Base-by-base conservation (phyloP, 64 coral and sea anemone species). In the Pocillopora damicornis region DNA sequence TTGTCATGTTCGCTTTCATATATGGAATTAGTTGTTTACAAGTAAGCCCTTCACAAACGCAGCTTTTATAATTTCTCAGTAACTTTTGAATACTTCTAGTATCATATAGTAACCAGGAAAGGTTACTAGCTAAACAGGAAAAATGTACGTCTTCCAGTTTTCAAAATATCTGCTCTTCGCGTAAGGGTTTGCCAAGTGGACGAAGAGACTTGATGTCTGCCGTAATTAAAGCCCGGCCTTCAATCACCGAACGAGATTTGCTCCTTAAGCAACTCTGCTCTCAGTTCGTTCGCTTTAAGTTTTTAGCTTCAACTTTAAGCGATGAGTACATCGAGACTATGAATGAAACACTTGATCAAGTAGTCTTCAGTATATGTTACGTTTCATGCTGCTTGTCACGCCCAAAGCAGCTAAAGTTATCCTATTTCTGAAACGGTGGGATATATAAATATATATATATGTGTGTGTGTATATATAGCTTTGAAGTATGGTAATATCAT, bases 141-240 rank as follows among this genome's bases (percentile, higher is more conserved):
- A 85, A 72, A 85, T 62, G 34, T 63, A 63, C 59, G 59, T 30
- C 26, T 15, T 62, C 23, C 61, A 35, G 16, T 4, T 35, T 83
- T 67, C 51, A 85, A 85, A 85, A 85, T 72, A 83, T 83, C 36
- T 73, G 38, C 65, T 73, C 65, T 58, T 26, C 36, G 23, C 23
- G 51, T 9, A 23, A 85, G 81, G 72, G 81, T 58, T 57, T 85
- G 69, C 38, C 65, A 37, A 85, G 81, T 72, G 65, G 37, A 15
- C 22, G 18, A 72, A 2, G 81, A 72, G 81, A 85, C 81, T 57
- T 13, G 9, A 72, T 72, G 81, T 85, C 81, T 85, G 22, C 22
- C 14, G 25, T 23, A 71, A 9, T 71, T 20, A n/a, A 22, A 23
- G 25, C 67, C 22, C 25, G 67, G 20, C 22, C 67, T 71, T 71